Evolutionary conservation across 2,888 invertebrate species (phyloP), one percentile per base, ranked within the genome.

Genomic region (Alviniconcha strummeri): DNA sequence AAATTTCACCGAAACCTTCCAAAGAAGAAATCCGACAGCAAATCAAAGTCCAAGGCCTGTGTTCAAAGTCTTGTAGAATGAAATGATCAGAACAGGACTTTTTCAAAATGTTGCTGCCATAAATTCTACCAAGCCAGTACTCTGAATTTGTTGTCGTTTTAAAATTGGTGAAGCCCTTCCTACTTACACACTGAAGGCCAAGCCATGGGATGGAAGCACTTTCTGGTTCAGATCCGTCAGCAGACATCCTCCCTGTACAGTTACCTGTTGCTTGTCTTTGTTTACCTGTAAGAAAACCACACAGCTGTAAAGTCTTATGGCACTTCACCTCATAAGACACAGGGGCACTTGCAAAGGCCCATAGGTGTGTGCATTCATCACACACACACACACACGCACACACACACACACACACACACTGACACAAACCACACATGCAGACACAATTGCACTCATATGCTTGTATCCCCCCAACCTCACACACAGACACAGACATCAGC

Each of bases 181-280:
- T 15, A 86, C 91, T 87, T 89, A 93, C 93, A 93, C 89, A 83
- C 90, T 88, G 17, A 93, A 83, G 4, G 91, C 90, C 76, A 93
- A 86, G 17, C 88, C 90, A 84, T 91, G 87, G 36, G 88, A 82
- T 8, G 89, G 90, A 52, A 93, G 89, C 67, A 87, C 85, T 7
- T 81, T 74, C 60, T 89, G 84, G 86, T 92, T 92, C n/a, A 93
- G 82, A 36, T 91, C 89, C 36, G 83, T 85, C 5, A 93, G 60
- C 7, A 88, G 82, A 76, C 92, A 90, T 13, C 93, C 93, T 57
- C 89, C 91, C 86, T 93, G 89, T 4, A 92, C 93, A 83, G 89
- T 91, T 11, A 92, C 91, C 81, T 86, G 85, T 13, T 81, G 64
- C n/a, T 85, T 89, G 8, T 91, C 89, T 81, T 89, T 86, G 86